phyloP scores from a whole-genome alignment of 2,888 invertebrate genomes.

The Agrypnus murinus region DNA sequence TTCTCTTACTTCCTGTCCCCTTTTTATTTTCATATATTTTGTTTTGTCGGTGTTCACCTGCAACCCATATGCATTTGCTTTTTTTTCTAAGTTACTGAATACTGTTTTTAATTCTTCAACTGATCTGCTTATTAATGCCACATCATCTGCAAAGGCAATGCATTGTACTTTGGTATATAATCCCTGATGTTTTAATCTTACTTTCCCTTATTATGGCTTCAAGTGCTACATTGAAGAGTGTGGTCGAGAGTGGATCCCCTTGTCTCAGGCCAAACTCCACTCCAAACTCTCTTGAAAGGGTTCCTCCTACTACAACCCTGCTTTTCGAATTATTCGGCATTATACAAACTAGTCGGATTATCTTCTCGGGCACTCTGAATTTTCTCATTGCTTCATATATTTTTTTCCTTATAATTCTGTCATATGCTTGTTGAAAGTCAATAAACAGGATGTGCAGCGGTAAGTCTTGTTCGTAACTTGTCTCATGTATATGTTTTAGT shows the following conservation, averaged over 20 bases:
- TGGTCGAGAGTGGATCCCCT: too few relatives aligned
- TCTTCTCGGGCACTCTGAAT: conserved; percentile 1
- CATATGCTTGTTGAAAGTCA: too few relatives aligned
- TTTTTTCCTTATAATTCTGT: too few relatives aligned
- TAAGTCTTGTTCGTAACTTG: conserved; percentile 15
- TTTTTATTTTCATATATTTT: conserved; percentile 20
- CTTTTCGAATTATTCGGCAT: too few relatives aligned
- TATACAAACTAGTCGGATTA: conserved; percentile 4
- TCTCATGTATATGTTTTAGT: conserved; percentile 24
- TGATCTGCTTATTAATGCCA: conserved; percentile 1
- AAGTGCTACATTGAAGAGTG: conserved; percentile 17
- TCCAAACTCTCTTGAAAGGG: conserved; percentile 8
- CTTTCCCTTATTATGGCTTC: conserved; percentile 16
- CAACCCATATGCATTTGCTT: neutral
- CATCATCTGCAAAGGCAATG: conserved; percentile 3
- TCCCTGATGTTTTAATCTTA: conserved; percentile 19
- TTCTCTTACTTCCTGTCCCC: conserved; percentile 11
- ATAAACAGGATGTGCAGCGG: too few relatives aligned
- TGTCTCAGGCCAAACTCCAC: conserved; percentile 1
- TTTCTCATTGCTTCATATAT: too few relatives aligned
- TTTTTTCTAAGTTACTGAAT: conserved; percentile 18
- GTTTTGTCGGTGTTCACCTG: neutral
- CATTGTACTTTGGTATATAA: conserved; percentile 9
- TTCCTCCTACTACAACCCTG: neutral
- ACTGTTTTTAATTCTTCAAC: conserved; percentile 1